Percentiles rank a stretch among this genome's conserved stretches.
These are phyloP conservation scores for Linyphia triangularis DNA, from an alignment of 2,888 invertebrate genomes.

Conservation along the genomic window DNA sequence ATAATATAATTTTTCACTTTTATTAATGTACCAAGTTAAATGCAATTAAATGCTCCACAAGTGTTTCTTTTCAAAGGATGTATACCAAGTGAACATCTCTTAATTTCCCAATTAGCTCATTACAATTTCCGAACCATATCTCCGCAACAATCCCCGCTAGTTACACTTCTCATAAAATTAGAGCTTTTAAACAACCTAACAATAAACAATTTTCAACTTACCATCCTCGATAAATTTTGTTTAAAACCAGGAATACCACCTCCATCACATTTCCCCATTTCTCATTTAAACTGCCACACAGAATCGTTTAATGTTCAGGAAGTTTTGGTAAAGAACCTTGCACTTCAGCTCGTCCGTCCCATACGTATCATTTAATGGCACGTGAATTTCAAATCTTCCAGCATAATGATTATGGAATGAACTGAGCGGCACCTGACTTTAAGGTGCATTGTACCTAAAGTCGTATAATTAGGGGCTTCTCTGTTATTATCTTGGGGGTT, in stretches of 20 bases:
- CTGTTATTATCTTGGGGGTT: not conserved
- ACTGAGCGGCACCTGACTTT: not conserved
- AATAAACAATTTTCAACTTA: not conserved
- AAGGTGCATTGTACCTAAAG: not conserved
- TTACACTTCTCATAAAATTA: too few relatives aligned
- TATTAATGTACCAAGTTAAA: too few relatives aligned
- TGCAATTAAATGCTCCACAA: too few relatives aligned
- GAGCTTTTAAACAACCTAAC: too few relatives aligned
- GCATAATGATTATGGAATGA: not conserved
- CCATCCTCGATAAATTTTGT: not conserved
- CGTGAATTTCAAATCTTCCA: not conserved
- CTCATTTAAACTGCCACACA: not conserved
- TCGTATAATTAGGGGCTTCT: not conserved
- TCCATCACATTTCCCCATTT: not conserved
- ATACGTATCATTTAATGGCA: slow-evolving; percentile 3
- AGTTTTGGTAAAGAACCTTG: not conserved
- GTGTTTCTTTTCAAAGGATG: too few relatives aligned
- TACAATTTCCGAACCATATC: too few relatives aligned
- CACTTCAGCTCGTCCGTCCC: not conserved
- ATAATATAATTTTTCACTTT: too few relatives aligned
- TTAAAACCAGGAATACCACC: not conserved
- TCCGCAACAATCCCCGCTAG: too few relatives aligned
- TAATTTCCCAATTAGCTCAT: too few relatives aligned
- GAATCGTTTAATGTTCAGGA: not conserved
- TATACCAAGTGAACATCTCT: too few relatives aligned